A percentile compares a stretch with the other conserved stretches of the same genome.
Evolutionary conservation across 2,888 invertebrate genomes (phyloP).

Genomic region (Synanthedon tipuliformis): DNA sequence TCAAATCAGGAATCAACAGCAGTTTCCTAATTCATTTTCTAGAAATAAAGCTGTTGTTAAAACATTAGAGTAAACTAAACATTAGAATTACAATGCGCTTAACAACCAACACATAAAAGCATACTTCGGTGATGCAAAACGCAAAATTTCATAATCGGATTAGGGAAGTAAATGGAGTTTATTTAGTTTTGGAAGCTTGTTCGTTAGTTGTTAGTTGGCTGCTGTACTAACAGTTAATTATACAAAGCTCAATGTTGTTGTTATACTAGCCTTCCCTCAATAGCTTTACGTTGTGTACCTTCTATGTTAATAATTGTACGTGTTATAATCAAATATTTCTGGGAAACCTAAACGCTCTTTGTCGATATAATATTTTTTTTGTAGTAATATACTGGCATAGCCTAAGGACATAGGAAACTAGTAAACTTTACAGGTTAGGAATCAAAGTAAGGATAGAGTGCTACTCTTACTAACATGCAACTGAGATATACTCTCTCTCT

Average conservation of each 20-base stretch:
- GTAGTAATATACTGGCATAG: too few relatives aligned
- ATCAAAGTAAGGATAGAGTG: too few relatives aligned
- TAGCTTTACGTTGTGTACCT: background rate
- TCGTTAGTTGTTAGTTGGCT: background rate
- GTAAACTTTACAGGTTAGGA: too few relatives aligned
- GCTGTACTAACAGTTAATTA: background rate
- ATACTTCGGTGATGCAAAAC: background rate
- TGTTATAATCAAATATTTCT: too few relatives aligned
- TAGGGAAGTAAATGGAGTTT: background rate
- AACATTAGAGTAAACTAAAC: background rate
- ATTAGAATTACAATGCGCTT: background rate
- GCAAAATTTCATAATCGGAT: background rate
- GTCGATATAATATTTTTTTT: too few relatives aligned
- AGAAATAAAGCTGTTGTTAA: background rate
- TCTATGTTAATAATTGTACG: too few relatives aligned
- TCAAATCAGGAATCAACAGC: too few relatives aligned
- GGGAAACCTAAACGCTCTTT: too few relatives aligned
- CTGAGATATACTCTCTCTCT: too few relatives aligned
- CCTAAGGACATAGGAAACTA: too few relatives aligned
- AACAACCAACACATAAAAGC: background rate
- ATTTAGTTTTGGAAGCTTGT: background rate
- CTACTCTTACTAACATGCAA: too few relatives aligned
- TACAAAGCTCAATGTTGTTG: background rate
- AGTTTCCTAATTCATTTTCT: too few relatives aligned
- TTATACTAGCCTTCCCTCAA: background rate